phyloP scores from a whole-genome alignment of 1,140 invertebrate genomes.

The Bathynomus jamesi region DNA sequence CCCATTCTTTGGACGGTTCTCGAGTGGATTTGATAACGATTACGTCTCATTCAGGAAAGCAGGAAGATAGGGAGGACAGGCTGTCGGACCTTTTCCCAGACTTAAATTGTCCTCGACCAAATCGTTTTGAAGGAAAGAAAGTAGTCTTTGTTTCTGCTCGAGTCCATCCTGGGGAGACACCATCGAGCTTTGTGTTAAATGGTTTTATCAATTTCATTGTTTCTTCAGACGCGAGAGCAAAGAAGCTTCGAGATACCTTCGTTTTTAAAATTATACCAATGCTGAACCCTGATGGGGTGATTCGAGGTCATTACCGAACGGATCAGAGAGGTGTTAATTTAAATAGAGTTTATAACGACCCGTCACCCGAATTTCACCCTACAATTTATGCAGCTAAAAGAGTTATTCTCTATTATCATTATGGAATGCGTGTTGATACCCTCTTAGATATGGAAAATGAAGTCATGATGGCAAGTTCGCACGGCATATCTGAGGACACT shows the following conservation, averaged over 20 bases:
- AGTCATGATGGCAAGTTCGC: not conserved
- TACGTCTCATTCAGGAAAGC: conserved; percentile 70
- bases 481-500: not conserved
- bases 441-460: not conserved
- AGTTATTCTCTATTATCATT: conserved; percentile 59
- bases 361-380: conserved; percentile 65
- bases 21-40: conserved; percentile 81
- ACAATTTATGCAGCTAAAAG: conserved; percentile 72
- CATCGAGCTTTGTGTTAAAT: conserved; percentile 88
- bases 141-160: conserved; percentile 78
- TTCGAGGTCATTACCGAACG: conserved; percentile 79
- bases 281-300: conserved; percentile 87
- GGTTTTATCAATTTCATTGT: conserved; percentile 75
- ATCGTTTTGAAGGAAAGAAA: conserved; percentile 65
- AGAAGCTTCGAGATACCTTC: conserved; percentile 62
- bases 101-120: conserved; percentile 57
- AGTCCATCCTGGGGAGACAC: conserved; percentile 89
- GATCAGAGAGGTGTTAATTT: conserved; percentile 83
- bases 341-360: conserved; percentile 74
- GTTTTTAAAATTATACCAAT: conserved; percentile 90
- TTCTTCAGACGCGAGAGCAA: conserved; percentile 59
- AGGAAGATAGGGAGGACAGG: conserved; percentile 57
- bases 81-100: conserved; percentile 69
- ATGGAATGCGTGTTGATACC: not conserved
- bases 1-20: conserved; percentile 70